phyloP scores from a whole-genome alignment of 2,888 invertebrate species.

The Proisotoma minuta region DNA sequence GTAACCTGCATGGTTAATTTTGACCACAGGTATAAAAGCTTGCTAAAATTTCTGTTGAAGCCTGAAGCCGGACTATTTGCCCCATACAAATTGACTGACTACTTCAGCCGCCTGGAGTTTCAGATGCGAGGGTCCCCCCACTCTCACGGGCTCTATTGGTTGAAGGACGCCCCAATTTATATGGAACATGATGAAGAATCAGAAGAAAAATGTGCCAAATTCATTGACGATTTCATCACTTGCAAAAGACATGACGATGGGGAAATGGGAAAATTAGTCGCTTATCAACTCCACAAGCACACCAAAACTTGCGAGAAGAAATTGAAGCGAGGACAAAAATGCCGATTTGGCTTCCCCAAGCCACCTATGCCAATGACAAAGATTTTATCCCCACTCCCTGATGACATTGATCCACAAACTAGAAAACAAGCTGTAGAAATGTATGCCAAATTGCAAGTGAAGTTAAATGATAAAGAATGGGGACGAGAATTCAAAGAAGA shows the following conservation, averaged over 20 bases:
- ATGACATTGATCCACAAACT: neutral
- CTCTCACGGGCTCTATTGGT: constrained; percentile 23
- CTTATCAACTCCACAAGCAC: constrained; percentile 28
- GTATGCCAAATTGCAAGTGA: neutral
- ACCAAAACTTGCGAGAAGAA: constrained; percentile 17
- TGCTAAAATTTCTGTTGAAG: neutral
- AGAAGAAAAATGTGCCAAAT: neutral
- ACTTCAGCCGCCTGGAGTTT: constrained; percentile 22
- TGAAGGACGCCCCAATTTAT: constrained; percentile 21
- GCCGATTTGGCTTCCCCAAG: constrained; percentile 24
- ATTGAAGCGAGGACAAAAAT: constrained; percentile 5
- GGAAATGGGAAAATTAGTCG: constrained; percentile 1
- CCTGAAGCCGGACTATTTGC: constrained; percentile 10
- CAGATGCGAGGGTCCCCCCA: constrained; percentile 32
- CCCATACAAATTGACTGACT: constrained; percentile 5
- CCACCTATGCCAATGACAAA: constrained; percentile 15
- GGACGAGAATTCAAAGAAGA: neutral
- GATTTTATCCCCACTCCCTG: constrained; percentile 12
- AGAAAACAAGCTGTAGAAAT: neutral
- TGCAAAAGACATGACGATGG: neutral
- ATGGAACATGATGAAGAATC: constrained; percentile 3
- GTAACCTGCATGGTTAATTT: constrained; percentile 23
- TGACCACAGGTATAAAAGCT: constrained; percentile 9
- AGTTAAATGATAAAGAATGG: constrained; percentile 1
- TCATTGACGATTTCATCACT: constrained; percentile 32